A percentile compares a stretch with the other conserved stretches of the same genome.
Conservation (phyloP, 2,113 vertebrate species). For the Entelurus aequoreus region DNA sequence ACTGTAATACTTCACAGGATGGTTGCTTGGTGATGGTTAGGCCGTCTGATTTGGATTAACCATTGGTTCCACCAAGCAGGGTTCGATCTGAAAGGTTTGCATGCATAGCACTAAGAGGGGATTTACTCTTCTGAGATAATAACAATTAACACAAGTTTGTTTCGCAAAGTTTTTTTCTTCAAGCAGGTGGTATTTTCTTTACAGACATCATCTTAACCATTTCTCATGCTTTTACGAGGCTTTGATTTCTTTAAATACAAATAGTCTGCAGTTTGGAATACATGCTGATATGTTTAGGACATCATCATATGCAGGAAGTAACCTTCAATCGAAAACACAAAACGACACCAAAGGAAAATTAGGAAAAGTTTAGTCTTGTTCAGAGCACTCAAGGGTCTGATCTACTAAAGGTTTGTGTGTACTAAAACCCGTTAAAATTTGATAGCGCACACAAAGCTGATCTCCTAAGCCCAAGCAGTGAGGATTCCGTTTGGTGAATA, state of each 20-base stretch:
- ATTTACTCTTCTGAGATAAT: conserved; percentile 66
- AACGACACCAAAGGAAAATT: too few species aligned
- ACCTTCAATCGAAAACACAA: too few species aligned
- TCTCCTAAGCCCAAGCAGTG: too few species aligned
- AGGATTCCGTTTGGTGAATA: too few species aligned
- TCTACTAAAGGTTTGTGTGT: too few species aligned
- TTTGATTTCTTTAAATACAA: background rate
- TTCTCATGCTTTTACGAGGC: background rate
- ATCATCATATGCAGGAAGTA: too few species aligned
- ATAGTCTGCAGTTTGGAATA: background rate
- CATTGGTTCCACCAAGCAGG: conserved; percentile 83
- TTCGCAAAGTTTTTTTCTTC: conserved; percentile 81
- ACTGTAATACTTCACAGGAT: too few species aligned
- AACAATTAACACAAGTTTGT: conserved; percentile 69
- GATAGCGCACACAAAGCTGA: too few species aligned
- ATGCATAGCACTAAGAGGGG: conserved; percentile 75
- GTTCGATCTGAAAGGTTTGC: conserved; percentile 74
- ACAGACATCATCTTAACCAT: conserved; percentile 76
- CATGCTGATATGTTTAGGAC: background rate
- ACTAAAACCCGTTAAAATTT: too few species aligned
- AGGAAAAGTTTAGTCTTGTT: too few species aligned
- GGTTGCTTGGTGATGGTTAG: too few species aligned
- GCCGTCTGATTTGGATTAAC: conserved; percentile 75
- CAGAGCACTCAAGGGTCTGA: too few species aligned
- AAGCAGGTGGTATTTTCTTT: conserved; percentile 82